Percentiles rank a stretch among this genome's conserved stretches.
phyloP scores from a whole-genome alignment of 2,797 vertebrate genomes.

The Channa striata region DNA sequence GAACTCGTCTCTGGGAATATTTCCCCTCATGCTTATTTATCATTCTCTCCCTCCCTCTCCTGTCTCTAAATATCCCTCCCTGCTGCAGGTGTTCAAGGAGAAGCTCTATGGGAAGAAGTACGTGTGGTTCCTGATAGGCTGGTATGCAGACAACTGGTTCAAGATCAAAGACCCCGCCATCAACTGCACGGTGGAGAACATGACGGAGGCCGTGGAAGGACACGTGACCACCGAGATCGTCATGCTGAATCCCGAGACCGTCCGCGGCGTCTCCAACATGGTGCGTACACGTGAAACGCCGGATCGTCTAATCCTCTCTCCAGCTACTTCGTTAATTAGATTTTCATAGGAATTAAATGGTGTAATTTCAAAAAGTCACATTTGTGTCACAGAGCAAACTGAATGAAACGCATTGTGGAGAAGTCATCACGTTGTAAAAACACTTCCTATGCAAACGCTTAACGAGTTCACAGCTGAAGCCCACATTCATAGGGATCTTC shows the following conservation, averaged over 20 bases:
- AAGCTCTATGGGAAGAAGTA: constrained; percentile 96
- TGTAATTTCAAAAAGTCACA: too few relatives aligned
- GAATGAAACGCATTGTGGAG: background rate
- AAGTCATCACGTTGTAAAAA: too few relatives aligned
- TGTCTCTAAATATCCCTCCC: background rate
- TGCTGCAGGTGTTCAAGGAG: constrained; percentile 93
- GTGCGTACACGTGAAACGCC: constrained; percentile 68
- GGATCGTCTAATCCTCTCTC: background rate
- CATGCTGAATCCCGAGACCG: constrained; percentile 96
- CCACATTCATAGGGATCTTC: too few relatives aligned
- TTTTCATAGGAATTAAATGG: too few relatives aligned
- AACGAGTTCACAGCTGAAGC: too few relatives aligned
- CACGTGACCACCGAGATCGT: constrained; percentile 98
- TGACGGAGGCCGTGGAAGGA: constrained; percentile 95
- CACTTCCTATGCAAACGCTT: too few relatives aligned
- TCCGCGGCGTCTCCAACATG: constrained; percentile 95
- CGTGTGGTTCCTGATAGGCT: constrained; percentile 97
- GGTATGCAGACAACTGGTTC: constrained; percentile 99
- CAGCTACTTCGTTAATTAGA: background rate
- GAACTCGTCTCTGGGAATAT: constrained; percentile 47
- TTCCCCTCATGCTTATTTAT: constrained; percentile 52
- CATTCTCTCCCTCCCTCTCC: constrained; percentile 10
- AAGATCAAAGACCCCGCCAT: constrained; percentile 94
- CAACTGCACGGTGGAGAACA: constrained; percentile 96
- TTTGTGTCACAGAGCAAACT: too few relatives aligned